phyloP scores from a whole-genome alignment of 2,113 vertebrate genomes.

The Danionella cerebrum region DNA sequence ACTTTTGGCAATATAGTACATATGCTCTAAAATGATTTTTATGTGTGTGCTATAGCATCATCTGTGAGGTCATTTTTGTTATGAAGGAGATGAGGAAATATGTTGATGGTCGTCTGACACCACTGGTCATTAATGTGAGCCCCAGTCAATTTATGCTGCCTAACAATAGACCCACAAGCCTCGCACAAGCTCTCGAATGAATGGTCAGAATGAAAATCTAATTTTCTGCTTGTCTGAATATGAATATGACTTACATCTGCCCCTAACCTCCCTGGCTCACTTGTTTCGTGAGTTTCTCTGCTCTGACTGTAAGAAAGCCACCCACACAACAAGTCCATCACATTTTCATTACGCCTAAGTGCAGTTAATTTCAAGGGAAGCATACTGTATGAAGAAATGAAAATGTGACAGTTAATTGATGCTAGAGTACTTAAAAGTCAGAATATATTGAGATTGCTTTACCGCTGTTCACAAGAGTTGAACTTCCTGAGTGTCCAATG shows the following conservation, averaged over 20 bases:
- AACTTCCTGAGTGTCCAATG: background rate
- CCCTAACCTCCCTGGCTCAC: background rate
- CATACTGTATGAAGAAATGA: constrained; percentile 30
- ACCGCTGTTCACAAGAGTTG: background rate
- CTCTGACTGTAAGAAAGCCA: constrained; percentile 12
- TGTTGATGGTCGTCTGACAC: constrained; percentile 1
- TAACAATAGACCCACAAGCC: constrained; percentile 57
- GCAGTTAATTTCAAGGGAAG: constrained; percentile 32
- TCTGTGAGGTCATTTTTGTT: background rate
- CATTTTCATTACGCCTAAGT: constrained; percentile 31
- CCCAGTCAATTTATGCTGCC: constrained; percentile 53
- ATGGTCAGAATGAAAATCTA: constrained; percentile 55
- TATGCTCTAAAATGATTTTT: no score
- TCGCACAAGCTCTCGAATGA: constrained; percentile 55
- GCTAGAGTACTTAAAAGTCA: background rate
- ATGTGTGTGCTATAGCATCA: background rate
- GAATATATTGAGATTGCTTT: background rate
- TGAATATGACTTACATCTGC: constrained; percentile 55
- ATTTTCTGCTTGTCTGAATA: constrained; percentile 74
- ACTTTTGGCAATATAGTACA: no score
- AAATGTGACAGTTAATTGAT: constrained; percentile 9
- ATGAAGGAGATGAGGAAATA: constrained; percentile 8
- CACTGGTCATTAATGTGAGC: constrained; percentile 32
- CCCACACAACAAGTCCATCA: constrained; percentile 37
- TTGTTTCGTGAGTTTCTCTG: background rate